Evolutionary conservation across 2,888 invertebrate species (phyloP).

Genomic region (Pemphredon lugubris): DNA sequence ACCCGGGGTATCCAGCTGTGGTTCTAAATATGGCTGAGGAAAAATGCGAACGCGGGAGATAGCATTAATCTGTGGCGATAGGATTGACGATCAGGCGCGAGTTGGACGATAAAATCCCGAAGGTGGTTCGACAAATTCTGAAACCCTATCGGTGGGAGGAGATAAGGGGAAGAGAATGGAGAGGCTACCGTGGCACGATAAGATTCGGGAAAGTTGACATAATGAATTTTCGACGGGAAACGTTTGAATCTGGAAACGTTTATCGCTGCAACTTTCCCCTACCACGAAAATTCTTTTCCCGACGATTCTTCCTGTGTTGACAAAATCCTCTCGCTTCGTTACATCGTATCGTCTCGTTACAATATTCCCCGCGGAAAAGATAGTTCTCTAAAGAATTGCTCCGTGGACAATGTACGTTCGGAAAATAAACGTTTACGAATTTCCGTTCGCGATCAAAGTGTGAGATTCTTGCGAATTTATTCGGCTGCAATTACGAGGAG

Average conservation of each 20-base stretch:
- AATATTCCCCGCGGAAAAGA: too few relatives aligned
- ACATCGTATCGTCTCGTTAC: too few relatives aligned
- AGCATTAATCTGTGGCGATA: slow-evolving; percentile 41
- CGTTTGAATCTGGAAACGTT: not conserved
- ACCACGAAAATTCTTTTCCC: too few relatives aligned
- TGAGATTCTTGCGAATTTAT: slow-evolving; percentile 41
- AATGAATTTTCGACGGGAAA: not conserved
- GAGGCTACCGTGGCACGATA: slow-evolving; percentile 29
- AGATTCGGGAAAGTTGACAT: too few relatives aligned
- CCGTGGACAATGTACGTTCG: too few relatives aligned
- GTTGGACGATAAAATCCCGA: slow-evolving; percentile 33
- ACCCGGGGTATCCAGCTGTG: slow-evolving; percentile 1
- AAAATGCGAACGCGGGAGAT: slow-evolving; percentile 18
- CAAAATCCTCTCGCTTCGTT: too few relatives aligned
- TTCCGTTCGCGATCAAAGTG: slow-evolving; percentile 26
- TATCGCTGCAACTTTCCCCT: not conserved
- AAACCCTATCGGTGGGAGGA: slow-evolving; percentile 5
- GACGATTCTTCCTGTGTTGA: too few relatives aligned
- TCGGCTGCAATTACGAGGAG: slow-evolving; percentile 19
- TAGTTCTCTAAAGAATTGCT: too few relatives aligned
- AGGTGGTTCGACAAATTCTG: slow-evolving; percentile 23
- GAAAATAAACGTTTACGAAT: slow-evolving; percentile 4
- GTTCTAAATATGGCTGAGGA: slow-evolving; percentile 43
- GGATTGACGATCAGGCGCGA: slow-evolving; percentile 35
- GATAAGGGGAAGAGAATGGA: not conserved